Conservation (phyloP, 30 jellyfish, hydroid and myxozoan genomes). For the Aurelia sp. region DNA sequence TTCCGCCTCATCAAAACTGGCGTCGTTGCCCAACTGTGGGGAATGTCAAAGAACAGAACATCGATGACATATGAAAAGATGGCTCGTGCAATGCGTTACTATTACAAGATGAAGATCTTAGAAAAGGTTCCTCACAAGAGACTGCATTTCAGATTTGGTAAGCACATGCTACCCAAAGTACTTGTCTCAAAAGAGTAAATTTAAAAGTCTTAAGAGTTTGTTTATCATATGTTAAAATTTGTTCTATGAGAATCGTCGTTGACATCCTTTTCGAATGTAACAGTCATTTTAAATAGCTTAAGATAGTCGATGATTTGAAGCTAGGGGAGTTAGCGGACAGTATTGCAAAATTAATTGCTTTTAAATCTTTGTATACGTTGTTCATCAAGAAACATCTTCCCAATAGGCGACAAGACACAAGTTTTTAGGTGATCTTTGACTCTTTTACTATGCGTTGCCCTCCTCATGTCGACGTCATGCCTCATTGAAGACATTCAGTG, state of each 20-base stretch:
- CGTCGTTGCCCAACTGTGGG: conserved; percentile 95
- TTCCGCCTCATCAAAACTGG: conserved; percentile 95
- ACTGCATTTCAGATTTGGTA: conserved; percentile 95
- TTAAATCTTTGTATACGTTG: too few species aligned
- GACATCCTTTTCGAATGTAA: too few species aligned
- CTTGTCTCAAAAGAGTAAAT: conserved; percentile 43
- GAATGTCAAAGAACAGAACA: conserved; percentile 89
- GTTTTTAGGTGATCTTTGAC: too few species aligned
- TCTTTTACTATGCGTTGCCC: too few species aligned
- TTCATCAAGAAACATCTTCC: too few species aligned
- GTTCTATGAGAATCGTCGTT: background rate
- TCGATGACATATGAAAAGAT: conserved; percentile 96
- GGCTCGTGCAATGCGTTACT: conserved; percentile 99
- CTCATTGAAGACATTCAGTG: too few species aligned
- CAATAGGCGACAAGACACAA: too few species aligned
- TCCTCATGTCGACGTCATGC: too few species aligned
- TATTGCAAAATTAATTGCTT: too few species aligned
- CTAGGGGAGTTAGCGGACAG: too few species aligned
- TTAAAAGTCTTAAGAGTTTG: background rate
- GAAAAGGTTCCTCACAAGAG: conserved; percentile 94
- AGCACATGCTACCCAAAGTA: conserved; percentile 86
- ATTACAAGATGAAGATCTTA: conserved; percentile 88
- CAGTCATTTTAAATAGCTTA: too few species aligned
- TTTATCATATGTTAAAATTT: background rate
- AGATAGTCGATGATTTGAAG: too few species aligned